Conservation (phyloP, 2,797 vertebrate genomes). For the Liparis tanakae region DNA sequence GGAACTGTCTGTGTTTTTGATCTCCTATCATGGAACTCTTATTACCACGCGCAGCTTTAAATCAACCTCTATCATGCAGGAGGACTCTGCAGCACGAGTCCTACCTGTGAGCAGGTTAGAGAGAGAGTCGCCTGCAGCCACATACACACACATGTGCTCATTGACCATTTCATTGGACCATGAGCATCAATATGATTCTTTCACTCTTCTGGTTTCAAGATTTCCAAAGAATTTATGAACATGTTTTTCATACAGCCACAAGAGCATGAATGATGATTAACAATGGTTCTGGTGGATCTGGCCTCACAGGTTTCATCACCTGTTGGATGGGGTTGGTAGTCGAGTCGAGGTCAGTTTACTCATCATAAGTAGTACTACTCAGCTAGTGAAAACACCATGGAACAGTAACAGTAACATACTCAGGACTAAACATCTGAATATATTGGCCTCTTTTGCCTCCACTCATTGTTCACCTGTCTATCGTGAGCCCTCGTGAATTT, state of each 20-base stretch:
- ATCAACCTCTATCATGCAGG: conserved; percentile 30
- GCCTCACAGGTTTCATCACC: conserved; percentile 19
- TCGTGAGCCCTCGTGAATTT: not conserved
- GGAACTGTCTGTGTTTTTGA: conserved; percentile 49
- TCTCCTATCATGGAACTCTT: conserved; percentile 29
- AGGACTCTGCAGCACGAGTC: conserved; percentile 38
- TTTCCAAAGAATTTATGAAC: conserved; percentile 4
- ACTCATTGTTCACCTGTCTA: not conserved
- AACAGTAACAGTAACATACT: too few relatives aligned
- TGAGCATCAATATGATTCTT: not conserved
- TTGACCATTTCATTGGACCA: not conserved
- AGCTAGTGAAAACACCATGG: conserved; percentile 1
- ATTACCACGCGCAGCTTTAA: conserved; percentile 43
- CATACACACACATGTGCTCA: not conserved
- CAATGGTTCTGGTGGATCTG: conserved; percentile 23
- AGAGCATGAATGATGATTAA: conserved; percentile 2
- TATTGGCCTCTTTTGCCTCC: not conserved
- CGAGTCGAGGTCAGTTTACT: conserved; percentile 12
- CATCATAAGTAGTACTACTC: not conserved
- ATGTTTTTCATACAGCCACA: conserved; percentile 9
- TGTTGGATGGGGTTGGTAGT: conserved; percentile 1
- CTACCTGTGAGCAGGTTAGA: not conserved
- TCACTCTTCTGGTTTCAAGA: not conserved
- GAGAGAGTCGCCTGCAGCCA: not conserved
- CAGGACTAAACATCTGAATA: not conserved